Conservation (phyloP, 2,888 invertebrate genomes). For the Plebejus argus region DNA sequence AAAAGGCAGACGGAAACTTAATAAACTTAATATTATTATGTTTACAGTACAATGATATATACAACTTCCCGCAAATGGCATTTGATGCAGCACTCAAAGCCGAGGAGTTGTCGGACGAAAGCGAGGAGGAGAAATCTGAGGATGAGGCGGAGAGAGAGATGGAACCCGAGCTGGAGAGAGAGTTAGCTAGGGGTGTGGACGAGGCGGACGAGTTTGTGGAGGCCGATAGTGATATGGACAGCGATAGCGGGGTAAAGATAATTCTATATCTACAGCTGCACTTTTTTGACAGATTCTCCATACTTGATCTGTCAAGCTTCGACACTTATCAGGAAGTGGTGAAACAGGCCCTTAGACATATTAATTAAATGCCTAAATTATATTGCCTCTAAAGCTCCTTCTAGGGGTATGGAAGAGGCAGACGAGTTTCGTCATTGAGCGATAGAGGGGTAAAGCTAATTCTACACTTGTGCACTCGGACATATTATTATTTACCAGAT, state of each 20-base stretch:
- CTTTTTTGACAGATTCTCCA: no score
- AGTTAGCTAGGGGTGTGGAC: conserved; percentile 82
- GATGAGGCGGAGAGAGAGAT: conserved; percentile 80
- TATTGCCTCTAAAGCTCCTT: no score
- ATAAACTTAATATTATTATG: neutral
- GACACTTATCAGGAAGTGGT: no score
- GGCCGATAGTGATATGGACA: conserved; percentile 84
- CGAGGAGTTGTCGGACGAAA: conserved; percentile 89
- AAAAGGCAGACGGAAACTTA: no score
- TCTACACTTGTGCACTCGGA: no score
- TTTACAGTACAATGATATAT: conserved; percentile 96
- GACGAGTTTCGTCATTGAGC: no score
- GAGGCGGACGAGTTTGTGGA: conserved; percentile 85
- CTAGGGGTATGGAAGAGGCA: no score
- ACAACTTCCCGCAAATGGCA: conserved; percentile 97
- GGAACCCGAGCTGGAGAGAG: conserved; percentile 84
- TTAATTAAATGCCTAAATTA: no score
- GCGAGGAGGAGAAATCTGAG: conserved; percentile 84
- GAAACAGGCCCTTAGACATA: no score
- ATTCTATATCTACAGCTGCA: neutral
- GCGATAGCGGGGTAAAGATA: conserved; percentile 59
- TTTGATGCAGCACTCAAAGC: conserved; percentile 96
- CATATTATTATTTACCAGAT: no score
- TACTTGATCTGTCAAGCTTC: no score
- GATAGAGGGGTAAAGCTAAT: no score